Conservation (phyloP, 2,797 vertebrate species). For the Helicolenus hilgendorfi region DNA sequence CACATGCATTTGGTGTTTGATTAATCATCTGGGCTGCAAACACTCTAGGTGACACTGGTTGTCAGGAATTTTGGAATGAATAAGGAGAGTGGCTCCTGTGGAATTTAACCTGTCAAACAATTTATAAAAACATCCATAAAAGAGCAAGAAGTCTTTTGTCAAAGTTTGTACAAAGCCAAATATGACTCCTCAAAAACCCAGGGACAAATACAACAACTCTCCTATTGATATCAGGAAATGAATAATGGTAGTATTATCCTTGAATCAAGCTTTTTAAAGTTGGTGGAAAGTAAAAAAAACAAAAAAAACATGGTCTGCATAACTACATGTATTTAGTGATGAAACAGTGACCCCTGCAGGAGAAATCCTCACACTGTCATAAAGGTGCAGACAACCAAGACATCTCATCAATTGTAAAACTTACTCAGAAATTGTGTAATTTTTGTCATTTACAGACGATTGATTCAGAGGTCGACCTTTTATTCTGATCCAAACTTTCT, state of each 20-base stretch:
- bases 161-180: background rate
- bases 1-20: background rate
- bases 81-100: background rate
- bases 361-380: background rate
- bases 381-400: background rate
- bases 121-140: background rate
- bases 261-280: background rate
- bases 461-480: background rate
- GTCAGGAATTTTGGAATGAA: background rate
- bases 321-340: conserved; percentile 27
- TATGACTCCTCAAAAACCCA: background rate
- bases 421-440: background rate
- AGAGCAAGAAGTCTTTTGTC: background rate
- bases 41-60: background rate
- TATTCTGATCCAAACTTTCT: background rate
- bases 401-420: background rate
- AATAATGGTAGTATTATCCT: background rate
- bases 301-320: background rate
- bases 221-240: background rate
- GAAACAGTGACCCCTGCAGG: conserved; percentile 72
- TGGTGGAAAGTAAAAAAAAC: background rate
- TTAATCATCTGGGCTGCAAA: conserved; percentile 13
- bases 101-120: background rate
- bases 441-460: background rate
- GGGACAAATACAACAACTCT: background rate